phyloP scores from a whole-genome alignment of 2,113 vertebrate species.

The Pollimyrus isidori region DNA sequence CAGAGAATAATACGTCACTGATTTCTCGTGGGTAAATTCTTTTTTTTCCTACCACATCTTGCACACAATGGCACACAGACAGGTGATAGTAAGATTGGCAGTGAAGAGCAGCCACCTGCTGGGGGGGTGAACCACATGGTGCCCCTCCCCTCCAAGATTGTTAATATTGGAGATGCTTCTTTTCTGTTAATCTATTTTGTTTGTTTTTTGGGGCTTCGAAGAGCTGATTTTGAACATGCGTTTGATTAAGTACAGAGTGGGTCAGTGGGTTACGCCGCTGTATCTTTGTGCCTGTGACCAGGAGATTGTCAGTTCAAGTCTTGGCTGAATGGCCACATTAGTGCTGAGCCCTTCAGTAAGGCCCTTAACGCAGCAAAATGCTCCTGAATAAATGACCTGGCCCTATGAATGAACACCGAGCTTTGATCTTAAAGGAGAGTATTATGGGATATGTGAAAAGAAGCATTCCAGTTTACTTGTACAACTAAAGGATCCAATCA shows the following conservation, averaged over 20 bases:
- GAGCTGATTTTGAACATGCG: not conserved
- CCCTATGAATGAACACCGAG: not conserved
- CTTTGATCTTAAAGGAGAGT: not conserved
- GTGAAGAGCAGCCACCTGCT: too few species aligned
- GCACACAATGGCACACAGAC: too few species aligned
- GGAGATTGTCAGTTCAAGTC: not conserved
- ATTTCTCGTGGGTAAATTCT: too few species aligned
- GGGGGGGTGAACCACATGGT: not conserved
- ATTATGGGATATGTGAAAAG: not conserved
- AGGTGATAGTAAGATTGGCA: too few species aligned
- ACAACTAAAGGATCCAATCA: not conserved
- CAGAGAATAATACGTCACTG: not conserved
- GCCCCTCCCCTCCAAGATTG: not conserved
- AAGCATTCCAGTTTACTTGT: not conserved
- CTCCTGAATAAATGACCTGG: not conserved
- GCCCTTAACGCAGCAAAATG: not conserved
- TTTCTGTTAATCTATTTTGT: not conserved
- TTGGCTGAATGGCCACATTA: not conserved
- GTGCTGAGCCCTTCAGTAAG: not conserved
- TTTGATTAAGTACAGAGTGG: not conserved
- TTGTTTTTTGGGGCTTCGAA: not conserved
- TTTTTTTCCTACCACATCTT: too few species aligned
- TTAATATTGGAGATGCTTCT: not conserved
- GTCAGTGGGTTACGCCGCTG: not conserved
- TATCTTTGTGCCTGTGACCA: not conserved